These are phyloP conservation scores for Philopedon plagiatum DNA, from an alignment of 2,888 invertebrate species.

Conservation along the genomic window DNA sequence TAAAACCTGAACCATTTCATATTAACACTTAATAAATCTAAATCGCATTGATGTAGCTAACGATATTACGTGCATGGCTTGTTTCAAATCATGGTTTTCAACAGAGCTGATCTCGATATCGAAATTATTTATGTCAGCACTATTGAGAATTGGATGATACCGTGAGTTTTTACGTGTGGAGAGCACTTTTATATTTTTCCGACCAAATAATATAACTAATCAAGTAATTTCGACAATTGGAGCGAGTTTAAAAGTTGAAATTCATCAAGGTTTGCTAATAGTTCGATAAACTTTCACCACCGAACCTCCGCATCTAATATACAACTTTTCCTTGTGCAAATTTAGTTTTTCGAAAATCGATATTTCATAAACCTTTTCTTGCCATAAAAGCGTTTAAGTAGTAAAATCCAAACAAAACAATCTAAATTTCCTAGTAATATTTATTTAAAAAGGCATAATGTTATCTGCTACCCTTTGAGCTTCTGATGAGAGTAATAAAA, in stretches of 20 bases:
- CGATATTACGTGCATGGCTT: conserved; percentile 64
- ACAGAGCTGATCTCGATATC: conserved; percentile 58
- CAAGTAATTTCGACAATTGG: neutral
- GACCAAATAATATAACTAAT: neutral
- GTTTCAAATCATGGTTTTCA: conserved; percentile 61
- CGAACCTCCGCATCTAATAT: too few species aligned
- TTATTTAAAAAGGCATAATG: conserved; percentile 20
- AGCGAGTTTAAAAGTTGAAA: too few species aligned
- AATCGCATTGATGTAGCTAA: conserved; percentile 55
- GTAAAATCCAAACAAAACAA: neutral
- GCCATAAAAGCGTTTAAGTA: neutral
- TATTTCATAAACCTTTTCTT: too few species aligned
- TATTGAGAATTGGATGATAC: conserved; percentile 56
- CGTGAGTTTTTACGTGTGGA: conserved; percentile 31
- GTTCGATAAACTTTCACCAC: too few species aligned
- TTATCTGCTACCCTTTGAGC: conserved; percentile 36
- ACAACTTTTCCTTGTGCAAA: too few species aligned
- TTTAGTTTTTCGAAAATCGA: too few species aligned
- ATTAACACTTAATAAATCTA: conserved; percentile 57
- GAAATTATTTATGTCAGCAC: conserved; percentile 65
- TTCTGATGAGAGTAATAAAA: conserved; percentile 37
- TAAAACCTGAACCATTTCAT: conserved; percentile 42
- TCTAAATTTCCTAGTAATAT: conserved; percentile 5
- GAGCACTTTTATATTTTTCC: conserved; percentile 22
- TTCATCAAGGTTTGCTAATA: too few species aligned